Percentiles rank a stretch among this genome's conserved stretches.
These are phyloP conservation scores for Sitta carolinensis DNA, from an alignment of 2,797 vertebrate genomes.

Conservation along the genomic window DNA sequence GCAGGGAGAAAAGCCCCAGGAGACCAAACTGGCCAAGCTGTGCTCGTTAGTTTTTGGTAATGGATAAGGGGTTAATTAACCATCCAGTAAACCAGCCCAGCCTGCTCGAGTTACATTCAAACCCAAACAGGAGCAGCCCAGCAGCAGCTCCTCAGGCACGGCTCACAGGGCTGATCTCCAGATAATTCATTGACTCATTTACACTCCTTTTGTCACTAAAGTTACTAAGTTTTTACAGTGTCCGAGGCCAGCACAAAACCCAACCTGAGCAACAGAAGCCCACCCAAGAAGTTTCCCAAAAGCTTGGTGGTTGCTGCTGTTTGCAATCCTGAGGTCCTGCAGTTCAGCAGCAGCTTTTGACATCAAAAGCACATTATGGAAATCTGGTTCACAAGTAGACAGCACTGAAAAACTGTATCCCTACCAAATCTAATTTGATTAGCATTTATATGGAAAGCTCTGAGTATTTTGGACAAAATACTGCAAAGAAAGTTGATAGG, in stretches of 20 bases:
- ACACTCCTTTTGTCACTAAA: background rate
- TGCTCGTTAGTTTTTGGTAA: background rate
- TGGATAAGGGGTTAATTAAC: background rate
- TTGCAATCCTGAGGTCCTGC: background rate
- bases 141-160: background rate
- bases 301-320: background rate
- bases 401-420: background rate
- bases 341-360: background rate
- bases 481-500: background rate
- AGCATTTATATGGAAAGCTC: background rate
- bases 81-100: background rate
- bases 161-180: background rate
- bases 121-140: background rate
- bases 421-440: background rate
- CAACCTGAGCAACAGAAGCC: background rate
- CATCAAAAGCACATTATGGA: background rate
- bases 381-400: background rate
- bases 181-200: background rate
- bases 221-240: background rate
- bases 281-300: background rate
- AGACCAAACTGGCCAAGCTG: background rate
- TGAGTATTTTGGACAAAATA: background rate
- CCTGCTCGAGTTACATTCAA: background rate
- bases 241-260: background rate
- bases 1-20: background rate